A percentile compares a stretch with the other conserved stretches of the same genome.
Evolutionary conservation across 2,113 vertebrate species (phyloP).

Genomic region (Eonycteris spelaea): DNA sequence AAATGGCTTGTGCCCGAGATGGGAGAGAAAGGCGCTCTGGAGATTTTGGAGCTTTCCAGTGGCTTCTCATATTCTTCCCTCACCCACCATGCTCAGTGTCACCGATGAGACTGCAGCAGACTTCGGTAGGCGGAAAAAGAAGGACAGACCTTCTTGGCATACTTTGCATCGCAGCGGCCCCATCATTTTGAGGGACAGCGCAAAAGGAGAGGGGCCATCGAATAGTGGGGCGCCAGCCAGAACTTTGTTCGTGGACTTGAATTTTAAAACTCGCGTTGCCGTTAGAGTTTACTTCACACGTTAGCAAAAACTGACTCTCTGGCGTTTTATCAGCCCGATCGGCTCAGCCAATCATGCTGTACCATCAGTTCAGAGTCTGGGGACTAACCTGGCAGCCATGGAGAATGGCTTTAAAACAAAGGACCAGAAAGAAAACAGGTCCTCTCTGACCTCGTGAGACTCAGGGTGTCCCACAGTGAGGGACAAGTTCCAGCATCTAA

Average conservation of each 20-base stretch:
- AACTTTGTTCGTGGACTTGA: background rate
- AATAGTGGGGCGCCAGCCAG: fast-evolving
- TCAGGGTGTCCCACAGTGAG: background rate
- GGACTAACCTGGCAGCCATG: fast-evolving
- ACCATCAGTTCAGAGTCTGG: background rate
- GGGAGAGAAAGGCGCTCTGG: background rate
- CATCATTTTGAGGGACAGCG: background rate
- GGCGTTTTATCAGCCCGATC: fast-evolving
- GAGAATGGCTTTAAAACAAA: background rate
- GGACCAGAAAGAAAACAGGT: background rate
- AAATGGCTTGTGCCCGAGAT: background rate
- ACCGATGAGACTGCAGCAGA: background rate
- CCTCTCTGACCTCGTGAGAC: background rate
- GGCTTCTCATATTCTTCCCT: background rate
- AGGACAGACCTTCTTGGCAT: background rate
- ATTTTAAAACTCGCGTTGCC: background rate
- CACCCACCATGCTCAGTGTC: fast-evolving
- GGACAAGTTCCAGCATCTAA: background rate
- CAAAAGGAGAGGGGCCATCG: background rate
- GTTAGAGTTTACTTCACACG: background rate
- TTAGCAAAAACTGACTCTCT: too few relatives aligned
- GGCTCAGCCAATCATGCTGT: fast-evolving
- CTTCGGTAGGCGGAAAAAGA: background rate
- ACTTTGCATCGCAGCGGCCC: too few relatives aligned
- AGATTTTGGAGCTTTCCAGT: background rate